Evolutionary conservation across 2,888 invertebrate species (phyloP).

Genomic region (Azorinus chamasolen): DNA sequence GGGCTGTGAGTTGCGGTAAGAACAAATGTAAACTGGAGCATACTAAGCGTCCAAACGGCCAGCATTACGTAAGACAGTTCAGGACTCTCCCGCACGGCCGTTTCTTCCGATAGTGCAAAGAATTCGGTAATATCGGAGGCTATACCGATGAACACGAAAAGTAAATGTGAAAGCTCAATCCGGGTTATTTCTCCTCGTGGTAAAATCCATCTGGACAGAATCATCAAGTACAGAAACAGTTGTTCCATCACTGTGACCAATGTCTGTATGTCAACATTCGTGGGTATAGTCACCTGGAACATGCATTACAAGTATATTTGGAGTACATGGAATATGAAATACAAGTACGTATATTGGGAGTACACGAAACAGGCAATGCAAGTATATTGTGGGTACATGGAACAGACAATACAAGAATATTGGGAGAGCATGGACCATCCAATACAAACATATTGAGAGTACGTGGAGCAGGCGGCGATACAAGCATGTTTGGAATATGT

Average conservation of each 20-base stretch:
- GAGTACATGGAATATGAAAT: constrained; percentile 43
- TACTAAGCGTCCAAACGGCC: constrained; percentile 82
- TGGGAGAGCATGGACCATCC: too few species aligned
- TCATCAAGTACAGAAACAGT: constrained; percentile 70
- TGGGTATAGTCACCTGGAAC: constrained; percentile 58
- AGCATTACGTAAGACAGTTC: constrained; percentile 87
- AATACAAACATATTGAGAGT: too few species aligned
- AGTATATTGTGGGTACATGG: too few species aligned
- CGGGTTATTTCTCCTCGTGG: constrained; percentile 74
- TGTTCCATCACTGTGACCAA: constrained; percentile 74
- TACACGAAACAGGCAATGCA: too few species aligned
- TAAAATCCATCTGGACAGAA: constrained; percentile 73
- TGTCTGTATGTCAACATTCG: constrained; percentile 47
- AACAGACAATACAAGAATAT: neutral
- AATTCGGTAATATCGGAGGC: constrained; percentile 81
- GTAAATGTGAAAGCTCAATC: constrained; percentile 77
- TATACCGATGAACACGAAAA: constrained; percentile 85
- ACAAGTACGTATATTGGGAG: too few species aligned
- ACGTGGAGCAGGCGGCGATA: constrained; percentile 9
- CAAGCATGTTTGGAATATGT: too few species aligned
- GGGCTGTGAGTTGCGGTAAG: constrained; percentile 72
- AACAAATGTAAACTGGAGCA: constrained; percentile 87
- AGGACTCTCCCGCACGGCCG: constrained; percentile 84
- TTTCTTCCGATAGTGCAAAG: constrained; percentile 75
- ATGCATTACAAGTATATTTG: too few species aligned